These are phyloP conservation scores for Trachelus stipa DNA, from an alignment of 2,888 invertebrate species.

Conservation along the genomic window DNA sequence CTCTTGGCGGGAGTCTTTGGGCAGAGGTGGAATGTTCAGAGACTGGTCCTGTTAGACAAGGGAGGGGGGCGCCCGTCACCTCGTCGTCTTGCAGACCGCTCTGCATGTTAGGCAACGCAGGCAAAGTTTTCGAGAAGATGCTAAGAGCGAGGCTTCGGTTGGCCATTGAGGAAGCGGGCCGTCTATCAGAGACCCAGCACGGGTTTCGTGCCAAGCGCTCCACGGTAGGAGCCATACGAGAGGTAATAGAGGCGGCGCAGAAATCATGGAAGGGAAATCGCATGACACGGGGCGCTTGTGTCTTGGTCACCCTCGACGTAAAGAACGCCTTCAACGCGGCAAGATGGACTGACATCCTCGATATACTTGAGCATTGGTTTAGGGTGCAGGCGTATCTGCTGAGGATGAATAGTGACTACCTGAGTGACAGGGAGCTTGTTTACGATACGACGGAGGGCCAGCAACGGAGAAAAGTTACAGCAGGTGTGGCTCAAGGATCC, in stretches of 20 bases:
- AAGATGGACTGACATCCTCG: constrained; percentile 27
- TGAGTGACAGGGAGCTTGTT: constrained; percentile 24
- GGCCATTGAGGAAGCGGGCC: constrained; percentile 26
- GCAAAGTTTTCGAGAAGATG: constrained; percentile 44
- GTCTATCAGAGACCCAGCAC: constrained; percentile 27
- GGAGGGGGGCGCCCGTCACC: constrained; percentile 21
- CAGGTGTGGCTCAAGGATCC: constrained; percentile 34
- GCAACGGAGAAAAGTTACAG: constrained; percentile 21
- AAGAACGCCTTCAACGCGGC: constrained; percentile 31
- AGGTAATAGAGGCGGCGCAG: constrained; percentile 22
- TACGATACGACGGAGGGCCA: constrained; percentile 30
- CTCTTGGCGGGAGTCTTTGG: neutral
- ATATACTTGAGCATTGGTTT: constrained; percentile 21
- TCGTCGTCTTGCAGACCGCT: constrained; percentile 37
- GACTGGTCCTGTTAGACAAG: too few relatives aligned
- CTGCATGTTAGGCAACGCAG: constrained; percentile 29
- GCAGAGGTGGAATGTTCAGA: too few relatives aligned
- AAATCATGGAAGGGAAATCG: constrained; percentile 13
- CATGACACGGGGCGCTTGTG: constrained; percentile 15
- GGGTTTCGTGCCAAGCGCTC: constrained; percentile 30
- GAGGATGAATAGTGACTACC: constrained; percentile 26
- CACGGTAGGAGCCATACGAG: constrained; percentile 27
- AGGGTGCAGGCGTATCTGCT: constrained; percentile 24
- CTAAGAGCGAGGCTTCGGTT: constrained; percentile 33
- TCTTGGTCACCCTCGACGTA: constrained; percentile 29